Evolutionary conservation across 1,140 invertebrate species (phyloP), one percentile per base, ranked within the genome.

Genomic region (Penaeus vannamei): DNA sequence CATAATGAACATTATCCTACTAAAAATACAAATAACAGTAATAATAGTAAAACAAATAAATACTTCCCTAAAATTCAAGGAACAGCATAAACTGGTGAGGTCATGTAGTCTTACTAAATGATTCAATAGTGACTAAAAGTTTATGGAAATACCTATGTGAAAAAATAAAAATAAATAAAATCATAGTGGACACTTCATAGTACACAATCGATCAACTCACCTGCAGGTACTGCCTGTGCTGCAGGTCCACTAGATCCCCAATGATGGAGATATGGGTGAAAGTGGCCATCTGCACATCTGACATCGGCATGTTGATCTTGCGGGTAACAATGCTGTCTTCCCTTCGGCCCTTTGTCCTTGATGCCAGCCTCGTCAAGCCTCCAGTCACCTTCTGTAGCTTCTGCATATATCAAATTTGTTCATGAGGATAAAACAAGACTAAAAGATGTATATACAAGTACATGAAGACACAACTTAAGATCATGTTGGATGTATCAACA

Each of bases 361-460:
- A 97, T 0, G 97, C 97, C 36, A 98, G 93, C 17, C 91, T 84
- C 0, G 97, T 97, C 80, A 98, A 93, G 17, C 98, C 98, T 36
- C 98, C 98, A 0, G 98, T 98, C 3, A 99, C 97, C 93, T 98
- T 98, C 93, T 98, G 97, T 79, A 99, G 97, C 95, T 98, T 98
- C 93, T 94, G 91, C 72, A 92, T n/a, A 87, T 4, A 84, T 60
- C 26, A 59, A 53, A 64, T 66, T 61, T 7, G 4, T 26, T 36
- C 32, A n/a, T 32, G 17, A 69, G n/a, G 26, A 53, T 23, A 22
- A 77, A 32, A 29, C 32, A 2, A 69, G 2, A 85, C 19, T 32
- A n/a, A 46, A 20, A 26, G 32, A 14, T 66, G 26, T 66, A 10
- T 32, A 32, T 23, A 36, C 26, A 29, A 22, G 8, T 61, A 29